Evolutionary conservation across 2,113 vertebrate genomes (phyloP).

Genomic region (Chaetura pelagica): DNA sequence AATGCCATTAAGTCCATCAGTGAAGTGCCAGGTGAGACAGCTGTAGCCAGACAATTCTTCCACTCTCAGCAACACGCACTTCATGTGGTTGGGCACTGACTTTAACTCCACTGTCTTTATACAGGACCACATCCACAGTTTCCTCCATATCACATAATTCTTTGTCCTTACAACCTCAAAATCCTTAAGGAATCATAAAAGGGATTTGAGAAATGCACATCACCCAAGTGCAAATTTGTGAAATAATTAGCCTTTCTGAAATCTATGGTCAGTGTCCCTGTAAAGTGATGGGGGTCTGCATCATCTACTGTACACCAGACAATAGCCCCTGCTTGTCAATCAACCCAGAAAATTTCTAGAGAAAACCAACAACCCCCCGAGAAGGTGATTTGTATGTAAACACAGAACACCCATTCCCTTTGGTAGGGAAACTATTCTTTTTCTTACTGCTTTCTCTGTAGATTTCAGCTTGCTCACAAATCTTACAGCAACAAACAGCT

Average conservation of each 20-base stretch:
- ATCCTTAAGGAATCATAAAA: neutral
- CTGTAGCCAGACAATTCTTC: neutral
- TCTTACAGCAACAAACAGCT: neutral
- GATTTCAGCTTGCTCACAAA: slow-evolving; percentile 42
- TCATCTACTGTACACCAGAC: neutral
- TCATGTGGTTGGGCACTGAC: neutral
- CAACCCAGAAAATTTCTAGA: slow-evolving; percentile 1
- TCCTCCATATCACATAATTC: neutral
- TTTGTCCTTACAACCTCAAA: neutral
- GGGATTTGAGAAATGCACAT: neutral
- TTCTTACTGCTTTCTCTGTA: slow-evolving; percentile 21
- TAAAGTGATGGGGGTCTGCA: neutral
- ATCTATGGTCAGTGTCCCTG: neutral
- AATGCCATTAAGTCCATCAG: neutral
- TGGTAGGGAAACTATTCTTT: slow-evolving; percentile 4
- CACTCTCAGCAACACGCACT: neutral
- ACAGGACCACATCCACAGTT: neutral
- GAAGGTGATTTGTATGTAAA: neutral
- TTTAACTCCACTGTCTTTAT: neutral
- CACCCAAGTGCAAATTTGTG: neutral
- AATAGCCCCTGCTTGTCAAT: neutral
- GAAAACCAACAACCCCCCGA: neutral
- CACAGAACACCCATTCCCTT: neutral
- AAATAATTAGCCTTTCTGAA: neutral
- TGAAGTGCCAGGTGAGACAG: neutral